Conservation (phyloP, 2,888 invertebrate species). For the Ariolimax columbianus region DNA sequence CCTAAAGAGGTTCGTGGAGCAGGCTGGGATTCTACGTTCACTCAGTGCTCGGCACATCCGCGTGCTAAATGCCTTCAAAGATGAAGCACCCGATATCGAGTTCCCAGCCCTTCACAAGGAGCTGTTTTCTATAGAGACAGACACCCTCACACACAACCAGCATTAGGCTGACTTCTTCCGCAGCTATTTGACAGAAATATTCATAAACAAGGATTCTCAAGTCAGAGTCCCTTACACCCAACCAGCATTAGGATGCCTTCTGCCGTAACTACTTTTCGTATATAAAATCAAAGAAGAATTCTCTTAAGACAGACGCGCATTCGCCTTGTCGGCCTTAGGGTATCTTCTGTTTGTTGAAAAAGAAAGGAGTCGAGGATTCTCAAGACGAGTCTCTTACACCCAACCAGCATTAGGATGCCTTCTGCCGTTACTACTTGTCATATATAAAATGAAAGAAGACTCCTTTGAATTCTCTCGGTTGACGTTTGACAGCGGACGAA, state of each 20-base stretch:
- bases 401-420: background rate
- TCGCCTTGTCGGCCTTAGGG: background rate
- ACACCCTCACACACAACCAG: background rate
- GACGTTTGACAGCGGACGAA: no score
- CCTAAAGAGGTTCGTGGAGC: constrained; percentile 88
- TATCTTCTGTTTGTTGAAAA: no score
- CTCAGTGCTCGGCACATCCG: constrained; percentile 95
- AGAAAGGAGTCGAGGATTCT: background rate
- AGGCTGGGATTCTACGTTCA: constrained; percentile 79
- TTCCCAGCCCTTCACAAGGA: constrained; percentile 98
- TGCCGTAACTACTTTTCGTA: background rate
- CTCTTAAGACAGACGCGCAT: constrained; percentile 38
- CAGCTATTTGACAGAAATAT: background rate
- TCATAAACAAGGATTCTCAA: background rate
- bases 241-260: background rate
- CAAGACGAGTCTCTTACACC: constrained; percentile 35
- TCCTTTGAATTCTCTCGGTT: no score
- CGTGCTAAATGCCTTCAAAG: constrained; percentile 94
- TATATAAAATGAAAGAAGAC: background rate
- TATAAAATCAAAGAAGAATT: background rate
- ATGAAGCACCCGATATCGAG: constrained; percentile 92
- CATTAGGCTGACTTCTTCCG: background rate
- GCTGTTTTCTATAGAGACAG: constrained; percentile 86
- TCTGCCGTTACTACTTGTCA: background rate
- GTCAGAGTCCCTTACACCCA: constrained; percentile 32